phyloP scores from a whole-genome alignment of 2,888 invertebrate genomes.

The Drosophila birchii region DNA sequence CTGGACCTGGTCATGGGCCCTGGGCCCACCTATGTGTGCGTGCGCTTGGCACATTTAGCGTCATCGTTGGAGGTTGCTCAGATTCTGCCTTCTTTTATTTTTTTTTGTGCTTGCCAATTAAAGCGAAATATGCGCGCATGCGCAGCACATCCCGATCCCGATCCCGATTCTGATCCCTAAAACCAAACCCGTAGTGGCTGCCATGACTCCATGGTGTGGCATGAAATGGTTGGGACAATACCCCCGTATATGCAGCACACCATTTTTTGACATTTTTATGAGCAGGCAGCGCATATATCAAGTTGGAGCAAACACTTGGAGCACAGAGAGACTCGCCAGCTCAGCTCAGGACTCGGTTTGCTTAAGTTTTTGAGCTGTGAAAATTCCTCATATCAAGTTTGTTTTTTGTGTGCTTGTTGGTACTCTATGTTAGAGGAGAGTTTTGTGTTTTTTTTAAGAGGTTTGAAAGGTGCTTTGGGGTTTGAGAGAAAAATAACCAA shows the following conservation, averaged over 20 bases:
- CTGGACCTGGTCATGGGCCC: conserved; percentile 26
- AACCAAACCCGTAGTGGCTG: conserved; percentile 21
- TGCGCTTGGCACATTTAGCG: conserved; percentile 74
- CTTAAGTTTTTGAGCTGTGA: conserved; percentile 46
- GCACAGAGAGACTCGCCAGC: conserved; percentile 20
- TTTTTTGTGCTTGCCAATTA: conserved; percentile 76
- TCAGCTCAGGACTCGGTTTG: conserved; percentile 20
- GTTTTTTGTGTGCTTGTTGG: conserved; percentile 20
- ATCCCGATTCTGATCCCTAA: conserved; percentile 3
- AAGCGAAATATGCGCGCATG: conserved; percentile 79
- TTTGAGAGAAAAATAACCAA: no score
- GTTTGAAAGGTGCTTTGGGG: no score
- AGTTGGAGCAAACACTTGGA: conserved; percentile 60
- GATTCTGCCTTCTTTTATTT: conserved; percentile 10
- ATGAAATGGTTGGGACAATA: conserved; percentile 56
- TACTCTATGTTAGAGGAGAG: background rate
- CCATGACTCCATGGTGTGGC: conserved; percentile 24
- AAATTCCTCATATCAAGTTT: conserved; percentile 70
- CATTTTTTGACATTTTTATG: conserved; percentile 83
- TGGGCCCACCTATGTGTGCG: conserved; percentile 74
- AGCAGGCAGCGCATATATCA: conserved; percentile 82
- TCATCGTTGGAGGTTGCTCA: conserved; percentile 79
- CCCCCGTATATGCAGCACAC: conserved; percentile 68
- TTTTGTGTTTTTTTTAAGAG: no score
- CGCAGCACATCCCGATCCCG: conserved; percentile 50